A percentile compares a stretch with the other conserved stretches of the same genome.
Conservation (phyloP, 2,113 vertebrate species). For the Antidorcas marsupialis region DNA sequence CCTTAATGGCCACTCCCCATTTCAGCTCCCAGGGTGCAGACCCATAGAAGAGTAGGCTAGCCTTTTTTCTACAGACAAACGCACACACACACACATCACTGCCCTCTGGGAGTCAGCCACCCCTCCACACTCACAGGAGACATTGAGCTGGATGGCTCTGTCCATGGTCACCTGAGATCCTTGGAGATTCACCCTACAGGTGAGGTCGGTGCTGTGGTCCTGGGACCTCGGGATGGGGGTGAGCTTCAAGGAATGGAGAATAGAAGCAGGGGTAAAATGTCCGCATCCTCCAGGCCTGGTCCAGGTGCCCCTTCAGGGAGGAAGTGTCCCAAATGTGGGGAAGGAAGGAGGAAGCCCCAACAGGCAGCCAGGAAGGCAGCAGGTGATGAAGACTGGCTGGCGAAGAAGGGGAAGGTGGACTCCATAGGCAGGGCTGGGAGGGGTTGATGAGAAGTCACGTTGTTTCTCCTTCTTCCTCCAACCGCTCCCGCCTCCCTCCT, state of each 20-base stretch:
- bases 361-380: not conserved
- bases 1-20: too few species aligned
- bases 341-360: not conserved
- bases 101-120: not conserved
- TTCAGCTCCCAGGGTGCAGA: too few species aligned
- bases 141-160: not conserved
- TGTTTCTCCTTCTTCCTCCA: not conserved
- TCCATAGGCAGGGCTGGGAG: rapidly evolving
- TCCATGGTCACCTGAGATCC: not conserved
- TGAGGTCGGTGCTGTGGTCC: not conserved
- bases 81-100: not conserved
- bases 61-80: too few species aligned
- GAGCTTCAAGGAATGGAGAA: not conserved
- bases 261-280: not conserved
- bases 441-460: rapidly evolving
- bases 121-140: not conserved
- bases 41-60: too few species aligned
- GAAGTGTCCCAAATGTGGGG: not conserved
- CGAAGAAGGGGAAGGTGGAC: not conserved
- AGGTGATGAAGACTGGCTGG: not conserved
- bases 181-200: not conserved
- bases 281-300: too few species aligned
- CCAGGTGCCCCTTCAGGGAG: not conserved
- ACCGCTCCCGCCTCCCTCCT: rapidly evolving
- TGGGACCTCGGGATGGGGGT: not conserved